These are phyloP conservation scores for Chauna torquata DNA, from an alignment of 2,113 vertebrate genomes.

Conservation along the genomic window DNA sequence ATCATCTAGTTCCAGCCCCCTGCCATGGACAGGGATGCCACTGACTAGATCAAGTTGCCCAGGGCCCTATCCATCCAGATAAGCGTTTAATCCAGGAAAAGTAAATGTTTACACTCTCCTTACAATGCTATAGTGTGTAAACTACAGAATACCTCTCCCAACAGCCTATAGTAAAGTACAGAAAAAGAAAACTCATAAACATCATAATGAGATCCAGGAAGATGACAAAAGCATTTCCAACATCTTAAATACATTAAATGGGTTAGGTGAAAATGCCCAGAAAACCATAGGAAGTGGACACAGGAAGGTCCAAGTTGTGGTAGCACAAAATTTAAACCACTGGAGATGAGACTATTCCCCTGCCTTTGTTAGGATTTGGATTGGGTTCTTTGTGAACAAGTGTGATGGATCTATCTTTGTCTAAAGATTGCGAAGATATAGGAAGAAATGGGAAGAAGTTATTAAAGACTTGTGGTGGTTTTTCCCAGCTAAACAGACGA, in stretches of 20 bases:
- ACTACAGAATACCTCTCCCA: neutral
- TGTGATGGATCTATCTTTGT: neutral
- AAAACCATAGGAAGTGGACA: neutral
- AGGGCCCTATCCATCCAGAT: too few species aligned
- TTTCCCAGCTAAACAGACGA: too few species aligned
- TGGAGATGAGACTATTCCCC: neutral
- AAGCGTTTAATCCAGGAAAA: neutral
- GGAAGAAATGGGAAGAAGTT: accelerated
- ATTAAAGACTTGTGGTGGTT: too few species aligned
- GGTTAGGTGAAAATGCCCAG: accelerated
- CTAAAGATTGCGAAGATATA: neutral
- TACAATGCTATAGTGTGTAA: neutral
- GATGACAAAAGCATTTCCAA: neutral
- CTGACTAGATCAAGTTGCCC: too few species aligned
- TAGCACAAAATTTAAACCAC: neutral
- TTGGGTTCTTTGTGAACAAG: neutral
- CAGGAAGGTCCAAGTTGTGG: accelerated
- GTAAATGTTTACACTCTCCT: neutral
- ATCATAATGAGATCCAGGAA: neutral
- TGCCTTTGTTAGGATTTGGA: neutral
- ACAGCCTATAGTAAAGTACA: neutral
- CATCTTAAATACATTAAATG: neutral
- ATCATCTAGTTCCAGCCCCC: too few species aligned
- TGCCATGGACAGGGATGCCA: too few species aligned
- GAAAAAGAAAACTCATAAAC: accelerated